A percentile compares a stretch with the other conserved stretches of the same genome.
Evolutionary conservation across 1,140 invertebrate genomes (phyloP).

Genomic region (Papilio polyxenes): DNA sequence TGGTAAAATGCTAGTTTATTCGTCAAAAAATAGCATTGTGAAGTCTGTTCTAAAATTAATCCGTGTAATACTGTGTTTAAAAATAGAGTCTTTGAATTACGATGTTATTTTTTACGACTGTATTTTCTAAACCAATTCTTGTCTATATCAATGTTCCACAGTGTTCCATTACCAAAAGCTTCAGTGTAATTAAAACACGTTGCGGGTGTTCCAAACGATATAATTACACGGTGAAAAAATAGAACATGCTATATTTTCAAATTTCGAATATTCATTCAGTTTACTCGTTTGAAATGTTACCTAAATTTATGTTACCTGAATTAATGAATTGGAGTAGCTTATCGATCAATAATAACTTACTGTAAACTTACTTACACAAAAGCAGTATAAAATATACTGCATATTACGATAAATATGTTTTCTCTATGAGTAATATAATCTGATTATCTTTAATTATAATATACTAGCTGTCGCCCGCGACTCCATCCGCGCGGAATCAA

Average conservation of each 20-base stretch:
- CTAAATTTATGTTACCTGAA: background rate
- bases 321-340: no score
- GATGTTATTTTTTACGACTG: background rate
- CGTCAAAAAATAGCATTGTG: no score
- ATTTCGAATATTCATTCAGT: background rate
- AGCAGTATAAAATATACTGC: background rate
- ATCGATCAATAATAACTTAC: no score
- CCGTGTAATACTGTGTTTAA: background rate
- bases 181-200: constrained; percentile 31
- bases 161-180: constrained; percentile 35
- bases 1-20: no score
- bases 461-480: no score
- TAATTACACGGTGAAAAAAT: constrained; percentile 33
- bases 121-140: background rate
- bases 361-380: background rate
- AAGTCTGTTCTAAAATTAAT: no score
- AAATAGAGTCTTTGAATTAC: background rate
- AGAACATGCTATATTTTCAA: constrained; percentile 18
- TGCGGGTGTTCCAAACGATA: constrained; percentile 26
- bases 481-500: no score
- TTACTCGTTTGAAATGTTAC: background rate
- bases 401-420: background rate
- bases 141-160: constrained; percentile 27
- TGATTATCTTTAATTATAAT: background rate
- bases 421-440: background rate